Percentiles rank a stretch among this genome's conserved stretches.
These are phyloP conservation scores for Anomalospiza imberbis DNA, from an alignment of 2,797 vertebrate genomes.

Conservation along the genomic window DNA sequence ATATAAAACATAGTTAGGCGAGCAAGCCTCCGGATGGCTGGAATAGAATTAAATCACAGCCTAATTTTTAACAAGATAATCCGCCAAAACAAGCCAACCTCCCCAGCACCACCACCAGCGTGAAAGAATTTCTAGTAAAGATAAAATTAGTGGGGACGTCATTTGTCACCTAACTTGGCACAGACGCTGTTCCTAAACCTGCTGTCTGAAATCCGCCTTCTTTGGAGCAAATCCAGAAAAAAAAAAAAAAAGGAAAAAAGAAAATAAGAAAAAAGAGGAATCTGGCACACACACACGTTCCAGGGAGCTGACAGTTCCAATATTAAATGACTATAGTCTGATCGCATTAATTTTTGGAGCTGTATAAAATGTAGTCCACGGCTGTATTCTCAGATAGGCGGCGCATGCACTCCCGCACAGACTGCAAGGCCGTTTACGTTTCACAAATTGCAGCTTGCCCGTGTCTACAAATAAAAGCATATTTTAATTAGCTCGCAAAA, in stretches of 20 bases:
- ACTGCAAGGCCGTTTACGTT: neutral
- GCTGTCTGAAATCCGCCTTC: conserved; percentile 54
- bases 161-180: conserved; percentile 71
- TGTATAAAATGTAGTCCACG: neutral
- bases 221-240: conserved; percentile 60
- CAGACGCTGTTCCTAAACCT: conserved; percentile 25
- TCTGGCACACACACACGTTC: conserved; percentile 51
- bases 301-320: conserved; percentile 59
- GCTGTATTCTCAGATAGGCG: neutral
- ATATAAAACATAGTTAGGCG: neutral
- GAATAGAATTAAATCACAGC: conserved; percentile 14
- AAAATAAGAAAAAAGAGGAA: neutral
- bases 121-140: conserved; percentile 51
- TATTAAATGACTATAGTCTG: conserved; percentile 46
- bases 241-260: neutral
- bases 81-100: neutral
- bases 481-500: conserved; percentile 61
- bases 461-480: conserved; percentile 53
- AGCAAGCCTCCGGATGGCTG: neutral
- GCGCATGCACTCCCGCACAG: neutral
- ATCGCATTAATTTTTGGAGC: conserved; percentile 44
- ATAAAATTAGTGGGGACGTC: conserved; percentile 48
- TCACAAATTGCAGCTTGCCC: conserved; percentile 20
- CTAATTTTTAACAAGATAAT: conserved; percentile 50
- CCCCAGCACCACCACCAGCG: neutral